phyloP scores from a whole-genome alignment of 2,888 invertebrate species.

The Lasioglossum calceatum region DNA sequence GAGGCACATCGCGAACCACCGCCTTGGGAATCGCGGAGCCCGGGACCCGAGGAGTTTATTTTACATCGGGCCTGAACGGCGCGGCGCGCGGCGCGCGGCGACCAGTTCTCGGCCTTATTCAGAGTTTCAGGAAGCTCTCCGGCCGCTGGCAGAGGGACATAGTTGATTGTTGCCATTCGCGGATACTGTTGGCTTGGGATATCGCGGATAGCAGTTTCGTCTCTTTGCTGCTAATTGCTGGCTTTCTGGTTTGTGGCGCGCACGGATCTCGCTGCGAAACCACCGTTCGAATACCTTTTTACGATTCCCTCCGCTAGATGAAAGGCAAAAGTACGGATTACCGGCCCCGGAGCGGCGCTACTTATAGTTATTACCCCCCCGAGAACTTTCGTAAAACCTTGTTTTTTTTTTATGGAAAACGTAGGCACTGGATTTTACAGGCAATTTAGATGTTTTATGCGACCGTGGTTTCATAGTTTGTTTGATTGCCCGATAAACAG shows the following conservation, averaged over 20 bases:
- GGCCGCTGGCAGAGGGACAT: neutral
- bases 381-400: neutral
- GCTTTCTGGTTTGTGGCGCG: neutral
- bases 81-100: neutral
- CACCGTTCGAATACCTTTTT: neutral
- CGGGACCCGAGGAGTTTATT: conserved; percentile 19
- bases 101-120: conserved; percentile 59
- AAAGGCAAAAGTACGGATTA: conserved; percentile 8
- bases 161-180: conserved; percentile 15
- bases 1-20: conserved; percentile 24
- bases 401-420: neutral
- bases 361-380: neutral
- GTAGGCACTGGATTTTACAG: neutral
- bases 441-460: neutral
- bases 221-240: neutral
- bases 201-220: conserved; percentile 6
- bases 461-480: neutral
- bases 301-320: neutral
- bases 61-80: conserved; percentile 15
- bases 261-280: neutral
- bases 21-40: conserved; percentile 48
- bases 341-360: neutral
- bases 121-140: conserved; percentile 58
- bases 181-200: conserved; percentile 6
- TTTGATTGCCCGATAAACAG: neutral